phyloP scores from a whole-genome alignment of 92 coral and sea anemone genomes.

The Zoanthus gigantus region DNA sequence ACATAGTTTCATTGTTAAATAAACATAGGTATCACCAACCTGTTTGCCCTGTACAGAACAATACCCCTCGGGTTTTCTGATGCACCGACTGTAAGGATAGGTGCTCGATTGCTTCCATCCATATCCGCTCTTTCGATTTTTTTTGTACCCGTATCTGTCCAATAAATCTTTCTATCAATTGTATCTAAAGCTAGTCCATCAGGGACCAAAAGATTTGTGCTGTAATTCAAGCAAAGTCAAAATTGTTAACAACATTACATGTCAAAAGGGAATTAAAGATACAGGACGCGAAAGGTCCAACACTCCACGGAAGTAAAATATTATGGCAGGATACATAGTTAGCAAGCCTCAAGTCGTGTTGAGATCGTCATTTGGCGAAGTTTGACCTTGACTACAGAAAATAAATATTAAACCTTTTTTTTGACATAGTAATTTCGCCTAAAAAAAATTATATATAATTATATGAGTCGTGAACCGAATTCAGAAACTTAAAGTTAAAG shows the following conservation, averaged over 20 bases:
- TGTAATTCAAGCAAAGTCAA: background rate
- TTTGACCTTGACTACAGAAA: too few species aligned
- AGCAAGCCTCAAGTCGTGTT: too few species aligned
- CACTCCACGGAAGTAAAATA: too few species aligned
- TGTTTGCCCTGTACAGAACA: conserved; percentile 65
- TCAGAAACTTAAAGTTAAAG: too few species aligned
- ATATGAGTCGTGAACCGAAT: too few species aligned
- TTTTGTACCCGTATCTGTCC: conserved; percentile 71
- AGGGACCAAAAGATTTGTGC: conserved; percentile 46
- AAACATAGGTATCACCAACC: conserved; percentile 51
- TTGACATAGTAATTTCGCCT: too few species aligned
- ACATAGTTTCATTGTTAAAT: background rate
- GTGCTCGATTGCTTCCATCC: conserved; percentile 67
- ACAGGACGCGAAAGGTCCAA: too few species aligned
- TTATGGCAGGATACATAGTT: too few species aligned
- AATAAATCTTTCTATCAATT: conserved; percentile 68
- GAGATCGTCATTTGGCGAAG: too few species aligned
- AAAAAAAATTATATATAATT: too few species aligned
- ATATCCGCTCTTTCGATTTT: conserved; percentile 64
- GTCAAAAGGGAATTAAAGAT: too few species aligned
- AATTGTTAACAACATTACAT: background rate
- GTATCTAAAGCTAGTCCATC: conserved; percentile 78
- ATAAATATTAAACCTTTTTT: too few species aligned
- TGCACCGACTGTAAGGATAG: conserved; percentile 36
- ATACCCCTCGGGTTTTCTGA: conserved; percentile 92